Base-by-base conservation (phyloP, 2,113 vertebrate genomes). In the Melanostigma gelatinosum region DNA sequence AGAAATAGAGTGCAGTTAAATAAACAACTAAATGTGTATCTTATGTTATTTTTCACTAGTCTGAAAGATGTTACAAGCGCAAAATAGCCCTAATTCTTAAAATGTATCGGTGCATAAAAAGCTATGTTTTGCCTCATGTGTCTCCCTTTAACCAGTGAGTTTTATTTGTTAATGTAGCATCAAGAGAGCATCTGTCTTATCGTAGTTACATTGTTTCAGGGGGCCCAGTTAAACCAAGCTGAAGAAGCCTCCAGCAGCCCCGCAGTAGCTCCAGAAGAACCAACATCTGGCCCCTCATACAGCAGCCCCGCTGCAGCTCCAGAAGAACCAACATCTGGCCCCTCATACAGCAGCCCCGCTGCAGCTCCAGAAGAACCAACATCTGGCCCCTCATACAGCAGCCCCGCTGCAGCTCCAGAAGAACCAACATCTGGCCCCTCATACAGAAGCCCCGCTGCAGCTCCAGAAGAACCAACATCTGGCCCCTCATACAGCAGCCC, bases 151-250 rank as follows among this genome's bases (percentile, higher is more conserved):
- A 42, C 16, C 7, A 64, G 24, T 50, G 48, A 5, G 1, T 48
- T 13, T n/a, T 50, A 57, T 57, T 38, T 75, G 22, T 44, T 13
- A 61, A 61, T 64, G 10, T 44, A 40, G 5, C 16, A 54, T 40
- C 16, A 20, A 54, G 60, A 66, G 29, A 18, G 4, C 15, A 57
- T 55, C 27, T 34, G 34, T n/a, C 6, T 40, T 9, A 16, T 52
- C 62, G 4, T 36, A 36, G 13, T 82, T 57, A 52, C 32, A 64
- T 80, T 68, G 18, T 86, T 72, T 62, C 72, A 93, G 88, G 82
- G 75, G 27, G 32, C 87, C n/a, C 72, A 91, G 76, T 83, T 89
- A 20, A 89, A 67, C n/a, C 16, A 46, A 81, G 52, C 24, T 27
- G 52, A 57, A 15, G 18, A 57, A 20, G n/a, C 63, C 20, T 80